Percentiles rank a stretch among this genome's conserved stretches.
Evolutionary conservation across 2,113 vertebrate species (phyloP).

Genomic region (Pao palembangensis): DNA sequence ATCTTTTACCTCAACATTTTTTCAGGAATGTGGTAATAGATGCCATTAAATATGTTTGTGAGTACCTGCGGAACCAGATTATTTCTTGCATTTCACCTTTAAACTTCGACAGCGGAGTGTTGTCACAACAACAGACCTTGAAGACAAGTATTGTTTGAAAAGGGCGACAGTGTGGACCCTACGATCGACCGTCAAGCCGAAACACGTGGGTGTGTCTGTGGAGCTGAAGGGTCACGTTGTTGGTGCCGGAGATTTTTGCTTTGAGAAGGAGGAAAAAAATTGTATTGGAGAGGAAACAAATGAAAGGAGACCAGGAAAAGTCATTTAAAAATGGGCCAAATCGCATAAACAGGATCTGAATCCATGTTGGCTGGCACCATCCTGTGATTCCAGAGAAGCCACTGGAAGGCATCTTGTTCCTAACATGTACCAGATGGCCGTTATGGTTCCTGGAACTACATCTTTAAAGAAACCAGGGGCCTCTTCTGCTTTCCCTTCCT

Average conservation of each 20-base stretch:
- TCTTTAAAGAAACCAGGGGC: constrained; percentile 42
- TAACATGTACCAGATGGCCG: constrained; percentile 69
- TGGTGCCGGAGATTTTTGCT: constrained; percentile 3
- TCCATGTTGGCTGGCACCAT: constrained; percentile 44
- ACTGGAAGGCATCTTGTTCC: constrained; percentile 63
- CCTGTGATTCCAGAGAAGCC: constrained; percentile 56
- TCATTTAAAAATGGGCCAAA: neutral
- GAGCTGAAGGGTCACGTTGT: too few relatives aligned
- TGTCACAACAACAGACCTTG: constrained; percentile 25
- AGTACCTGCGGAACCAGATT: too few relatives aligned
- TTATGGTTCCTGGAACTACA: constrained; percentile 18
- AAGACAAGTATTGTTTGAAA: neutral
- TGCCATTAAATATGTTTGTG: constrained; percentile 7
- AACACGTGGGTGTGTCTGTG: too few relatives aligned
- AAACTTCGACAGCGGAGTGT: too few relatives aligned
- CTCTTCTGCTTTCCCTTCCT: constrained; percentile 19
- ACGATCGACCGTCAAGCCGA: too few relatives aligned
- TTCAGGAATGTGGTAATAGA: constrained; percentile 5
- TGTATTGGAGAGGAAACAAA: neutral
- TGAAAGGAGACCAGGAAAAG: neutral
- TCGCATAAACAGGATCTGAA: neutral
- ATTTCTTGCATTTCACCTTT: neutral
- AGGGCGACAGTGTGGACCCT: constrained; percentile 3
- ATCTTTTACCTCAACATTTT: constrained; percentile 5
- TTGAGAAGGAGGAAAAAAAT: neutral